Evolutionary conservation across 2,888 invertebrate species (phyloP), one percentile per base, ranked within the genome.

Genomic region (Torymus aiolomorphi): DNA sequence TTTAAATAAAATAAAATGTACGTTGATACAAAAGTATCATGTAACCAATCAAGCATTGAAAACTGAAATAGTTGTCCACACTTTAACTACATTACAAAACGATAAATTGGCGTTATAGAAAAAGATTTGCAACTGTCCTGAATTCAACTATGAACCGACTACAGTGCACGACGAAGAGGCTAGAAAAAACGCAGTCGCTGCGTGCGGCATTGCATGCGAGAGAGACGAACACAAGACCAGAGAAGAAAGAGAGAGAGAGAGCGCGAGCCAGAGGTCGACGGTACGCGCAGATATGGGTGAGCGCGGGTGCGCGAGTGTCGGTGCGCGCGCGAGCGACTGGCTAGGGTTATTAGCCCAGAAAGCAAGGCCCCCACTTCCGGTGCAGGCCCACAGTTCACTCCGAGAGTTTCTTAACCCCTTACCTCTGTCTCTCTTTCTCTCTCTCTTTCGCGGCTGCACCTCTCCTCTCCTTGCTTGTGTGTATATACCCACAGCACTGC

Each of bases 271-370:
- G 73, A 71, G 65, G n/a, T 54, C 2, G 42, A 11, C 56, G 61
- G 14, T 18, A 42, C 69, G 80, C 24, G 69, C 61, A 16, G n/a
- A 74, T 66, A 72, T 73, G 49, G 72, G 63, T 67, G 80, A 42
- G 42, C 20, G 63, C 42, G 51, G 61, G 51, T 18, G 54, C 69
- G 69, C 61, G 24, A 13, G 76, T 66, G 73, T 73, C 51, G 72
- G 63, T 67, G 80, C 75, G 16, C 88, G 88, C 42, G 42, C 42
- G 42, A 42, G 42, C 42, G 42, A 42, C 42, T 89, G 87, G 87
- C 87, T 88, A 89, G 89, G 90, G 89, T 90, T 90, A 90, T 90
- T 90, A 90, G 90, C 89, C 89, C 89, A 90, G 89, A 90, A 90
- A 90, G 90, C 89, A 88, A 89, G 90, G 89, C 88, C 90, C 89